Percentiles rank a stretch among this genome's conserved stretches.
Evolutionary conservation across 2,113 vertebrate species (phyloP).

Genomic region (Anarrhichthys ocellatus): DNA sequence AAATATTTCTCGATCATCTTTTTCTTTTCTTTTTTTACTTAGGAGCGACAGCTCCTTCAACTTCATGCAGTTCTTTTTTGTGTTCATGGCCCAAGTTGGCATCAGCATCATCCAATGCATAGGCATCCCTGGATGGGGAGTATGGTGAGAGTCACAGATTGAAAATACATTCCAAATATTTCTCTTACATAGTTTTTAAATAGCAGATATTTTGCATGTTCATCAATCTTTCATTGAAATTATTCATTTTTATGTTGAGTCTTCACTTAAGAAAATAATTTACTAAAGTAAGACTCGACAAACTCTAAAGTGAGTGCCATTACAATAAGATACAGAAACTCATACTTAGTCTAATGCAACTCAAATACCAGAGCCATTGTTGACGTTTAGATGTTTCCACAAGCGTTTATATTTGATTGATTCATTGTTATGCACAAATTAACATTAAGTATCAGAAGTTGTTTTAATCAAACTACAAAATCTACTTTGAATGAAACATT

Average conservation of each 20-base stretch:
- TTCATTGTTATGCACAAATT: neutral
- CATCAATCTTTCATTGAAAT: neutral
- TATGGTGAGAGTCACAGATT: conserved; percentile 89
- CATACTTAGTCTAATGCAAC: neutral
- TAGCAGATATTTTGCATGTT: neutral
- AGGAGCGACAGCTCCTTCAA: conserved; percentile 99
- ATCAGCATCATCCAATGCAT: conserved; percentile 97
- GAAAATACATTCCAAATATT: neutral
- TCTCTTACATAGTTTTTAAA: neutral
- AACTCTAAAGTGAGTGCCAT: neutral
- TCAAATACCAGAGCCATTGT: neutral
- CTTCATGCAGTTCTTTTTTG: conserved; percentile 99
- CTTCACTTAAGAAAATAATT: neutral
- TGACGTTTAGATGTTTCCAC: neutral
- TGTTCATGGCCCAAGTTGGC: conserved; percentile 96
- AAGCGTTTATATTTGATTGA: neutral
- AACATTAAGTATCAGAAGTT: neutral
- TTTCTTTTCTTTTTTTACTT: neutral
- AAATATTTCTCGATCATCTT: neutral
- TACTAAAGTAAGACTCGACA: neutral
- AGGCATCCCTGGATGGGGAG: conserved; percentile 98
- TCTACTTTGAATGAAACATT: conserved; percentile 15
- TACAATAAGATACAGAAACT: neutral
- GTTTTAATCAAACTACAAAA: conserved; percentile 23
- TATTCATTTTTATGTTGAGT: neutral